Conservation (phyloP, 2,797 vertebrate genomes). For the Rachycentron canadum region DNA sequence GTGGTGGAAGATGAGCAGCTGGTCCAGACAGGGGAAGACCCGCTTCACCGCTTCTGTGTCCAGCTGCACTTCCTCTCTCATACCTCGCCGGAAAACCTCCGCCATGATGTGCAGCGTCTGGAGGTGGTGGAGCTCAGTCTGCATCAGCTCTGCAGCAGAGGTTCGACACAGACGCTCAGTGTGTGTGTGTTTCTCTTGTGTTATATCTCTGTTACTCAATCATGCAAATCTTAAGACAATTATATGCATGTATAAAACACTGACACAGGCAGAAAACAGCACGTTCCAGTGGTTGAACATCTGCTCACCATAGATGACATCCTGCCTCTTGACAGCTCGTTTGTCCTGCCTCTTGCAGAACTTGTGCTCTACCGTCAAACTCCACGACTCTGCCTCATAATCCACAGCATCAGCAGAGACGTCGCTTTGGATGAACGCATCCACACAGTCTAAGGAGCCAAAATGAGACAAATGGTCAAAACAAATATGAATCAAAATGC, state of each 20-base stretch:
- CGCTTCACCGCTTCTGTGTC: constrained; percentile 90
- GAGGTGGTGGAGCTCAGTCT: constrained; percentile 96
- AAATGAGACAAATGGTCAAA: neutral
- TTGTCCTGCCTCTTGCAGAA: constrained; percentile 94
- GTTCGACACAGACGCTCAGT: neutral
- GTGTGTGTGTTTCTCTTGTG: neutral
- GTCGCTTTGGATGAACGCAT: constrained; percentile 86
- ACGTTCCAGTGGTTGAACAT: constrained; percentile 26
- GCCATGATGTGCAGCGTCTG: constrained; percentile 96
- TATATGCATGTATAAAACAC: neutral
- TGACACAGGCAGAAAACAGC: constrained; percentile 14
- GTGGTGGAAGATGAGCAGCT: constrained; percentile 90
- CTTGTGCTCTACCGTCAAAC: constrained; percentile 89
- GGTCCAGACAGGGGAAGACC: constrained; percentile 96
- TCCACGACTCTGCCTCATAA: constrained; percentile 96
- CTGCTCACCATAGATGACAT: constrained; percentile 94
- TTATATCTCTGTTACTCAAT: neutral
- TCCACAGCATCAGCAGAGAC: constrained; percentile 86
- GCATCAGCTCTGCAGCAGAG: constrained; percentile 92
- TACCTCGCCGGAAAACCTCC: constrained; percentile 94
- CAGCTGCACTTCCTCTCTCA: constrained; percentile 94
- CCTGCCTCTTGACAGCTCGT: constrained; percentile 92
- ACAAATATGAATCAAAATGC: neutral
- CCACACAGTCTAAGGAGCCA: constrained; percentile 85
- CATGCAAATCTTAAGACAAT: neutral